Evolutionary conservation across 30 jellyfish, hydroid and myxozoan genomes (phyloP).

Genomic region (Catostylus mosaicus): DNA sequence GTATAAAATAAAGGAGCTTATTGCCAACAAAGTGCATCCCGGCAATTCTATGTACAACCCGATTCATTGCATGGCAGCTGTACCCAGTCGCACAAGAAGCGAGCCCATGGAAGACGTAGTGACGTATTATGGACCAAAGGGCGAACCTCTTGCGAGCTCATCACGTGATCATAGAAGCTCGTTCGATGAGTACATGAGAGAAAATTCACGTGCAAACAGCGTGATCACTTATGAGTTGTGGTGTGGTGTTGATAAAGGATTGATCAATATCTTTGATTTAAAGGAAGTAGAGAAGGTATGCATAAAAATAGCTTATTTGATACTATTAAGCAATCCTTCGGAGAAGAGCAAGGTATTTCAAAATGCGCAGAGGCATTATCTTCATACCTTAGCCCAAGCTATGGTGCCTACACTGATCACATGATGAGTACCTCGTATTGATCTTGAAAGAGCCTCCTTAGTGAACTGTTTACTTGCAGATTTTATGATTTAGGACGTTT

Average conservation of each 20-base stretch:
- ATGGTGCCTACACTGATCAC: too few species aligned
- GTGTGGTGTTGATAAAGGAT: constrained; percentile 97
- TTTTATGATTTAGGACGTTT: too few species aligned
- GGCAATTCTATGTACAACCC: constrained; percentile 54
- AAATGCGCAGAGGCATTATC: too few species aligned
- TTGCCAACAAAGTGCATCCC: constrained; percentile 56
- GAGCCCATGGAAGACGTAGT: constrained; percentile 46
- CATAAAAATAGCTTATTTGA: too few species aligned
- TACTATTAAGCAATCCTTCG: too few species aligned
- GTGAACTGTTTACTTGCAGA: too few species aligned
- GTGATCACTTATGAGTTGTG: constrained; percentile 78
- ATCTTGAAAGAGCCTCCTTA: too few species aligned
- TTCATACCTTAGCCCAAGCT: too few species aligned
- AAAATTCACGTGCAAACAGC: background rate
- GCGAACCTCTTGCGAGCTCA: constrained; percentile 62
- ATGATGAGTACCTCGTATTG: too few species aligned
- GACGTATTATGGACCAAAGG: constrained; percentile 67
- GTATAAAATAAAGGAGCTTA: constrained; percentile 59
- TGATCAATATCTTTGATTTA: constrained; percentile 77
- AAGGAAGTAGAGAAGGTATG: constrained; percentile 50
- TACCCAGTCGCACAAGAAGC: constrained; percentile 66
- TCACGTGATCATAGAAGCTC: constrained; percentile 19
- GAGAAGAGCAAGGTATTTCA: too few species aligned
- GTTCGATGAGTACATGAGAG: constrained; percentile 27
- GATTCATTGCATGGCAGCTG: constrained; percentile 91